A percentile compares a stretch with the other conserved stretches of the same genome.
Evolutionary conservation across 1,140 invertebrate genomes (phyloP).

Genomic region (Galendromus occidentalis): DNA sequence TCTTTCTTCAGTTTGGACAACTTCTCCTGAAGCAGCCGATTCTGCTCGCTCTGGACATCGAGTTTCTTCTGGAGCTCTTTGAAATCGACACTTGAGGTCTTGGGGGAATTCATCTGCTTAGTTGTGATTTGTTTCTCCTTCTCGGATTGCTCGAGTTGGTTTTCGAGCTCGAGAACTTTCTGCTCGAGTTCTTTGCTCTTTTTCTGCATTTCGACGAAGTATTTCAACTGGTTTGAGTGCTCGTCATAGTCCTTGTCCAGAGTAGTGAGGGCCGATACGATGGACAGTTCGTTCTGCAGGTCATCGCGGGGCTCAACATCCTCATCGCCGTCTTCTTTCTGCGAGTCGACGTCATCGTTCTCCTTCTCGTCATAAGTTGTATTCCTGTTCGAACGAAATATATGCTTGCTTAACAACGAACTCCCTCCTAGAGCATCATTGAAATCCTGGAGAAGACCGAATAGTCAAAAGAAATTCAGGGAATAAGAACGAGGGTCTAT

Average conservation of each 20-base stretch:
- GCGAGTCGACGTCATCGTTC: no score
- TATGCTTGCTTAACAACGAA: no score
- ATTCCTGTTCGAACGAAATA: no score
- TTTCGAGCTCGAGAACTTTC: background rate
- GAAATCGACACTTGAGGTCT: background rate
- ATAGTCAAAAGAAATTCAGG: no score
- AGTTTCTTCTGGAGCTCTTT: slow-evolving; percentile 1
- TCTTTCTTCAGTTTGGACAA: background rate
- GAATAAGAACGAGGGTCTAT: no score
- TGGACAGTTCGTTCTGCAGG: background rate
- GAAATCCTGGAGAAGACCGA: no score
- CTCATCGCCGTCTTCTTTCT: background rate
- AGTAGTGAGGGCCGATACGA: background rate
- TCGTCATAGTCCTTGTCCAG: slow-evolving; percentile 1
- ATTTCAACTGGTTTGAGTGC: background rate
- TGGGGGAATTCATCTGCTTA: background rate
- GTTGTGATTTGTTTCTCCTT: background rate
- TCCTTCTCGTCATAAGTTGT: no score
- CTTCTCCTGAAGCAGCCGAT: background rate
- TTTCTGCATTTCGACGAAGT: slow-evolving; percentile 6
- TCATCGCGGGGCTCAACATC: background rate
- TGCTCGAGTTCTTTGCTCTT: background rate
- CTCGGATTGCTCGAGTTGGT: background rate
- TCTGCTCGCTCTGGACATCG: background rate
- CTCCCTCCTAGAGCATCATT: no score